These are phyloP conservation scores for Prunella strophiata DNA, from an alignment of 2,797 vertebrate genomes.

Conservation along the genomic window DNA sequence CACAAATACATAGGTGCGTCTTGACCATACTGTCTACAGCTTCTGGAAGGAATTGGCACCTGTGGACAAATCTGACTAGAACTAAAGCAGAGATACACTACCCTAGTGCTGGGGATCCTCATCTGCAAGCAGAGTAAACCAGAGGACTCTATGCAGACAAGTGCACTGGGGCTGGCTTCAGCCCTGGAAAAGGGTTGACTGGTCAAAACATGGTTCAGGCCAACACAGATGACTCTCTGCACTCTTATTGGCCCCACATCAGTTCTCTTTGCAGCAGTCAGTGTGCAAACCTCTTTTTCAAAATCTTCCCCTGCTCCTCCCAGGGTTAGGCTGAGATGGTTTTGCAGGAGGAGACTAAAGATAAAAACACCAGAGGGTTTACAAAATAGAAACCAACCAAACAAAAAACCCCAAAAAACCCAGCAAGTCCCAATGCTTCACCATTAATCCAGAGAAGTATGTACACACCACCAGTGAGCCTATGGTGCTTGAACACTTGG, in stretches of 20 bases:
- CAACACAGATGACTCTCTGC: background rate
- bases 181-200: background rate
- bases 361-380: background rate
- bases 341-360: background rate
- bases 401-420: background rate
- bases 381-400: background rate
- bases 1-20: accelerated
- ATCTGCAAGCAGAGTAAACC: background rate
- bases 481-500: background rate
- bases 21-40: background rate
- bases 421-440: background rate
- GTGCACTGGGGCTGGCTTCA: background rate
- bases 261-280: background rate
- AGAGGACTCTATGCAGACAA: background rate
- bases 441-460: background rate
- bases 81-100: background rate
- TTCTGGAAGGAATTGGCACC: background rate
- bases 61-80: background rate
- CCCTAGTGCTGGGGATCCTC: background rate
- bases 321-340: background rate
- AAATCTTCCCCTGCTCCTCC: background rate
- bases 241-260: background rate
- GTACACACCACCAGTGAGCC: background rate
- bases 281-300: background rate
- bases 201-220: background rate